A percentile compares a stretch with the other conserved stretches of the same genome.
These are phyloP conservation scores for Patella caerulea DNA, from an alignment of 2,888 invertebrate genomes.

Conservation along the genomic window DNA sequence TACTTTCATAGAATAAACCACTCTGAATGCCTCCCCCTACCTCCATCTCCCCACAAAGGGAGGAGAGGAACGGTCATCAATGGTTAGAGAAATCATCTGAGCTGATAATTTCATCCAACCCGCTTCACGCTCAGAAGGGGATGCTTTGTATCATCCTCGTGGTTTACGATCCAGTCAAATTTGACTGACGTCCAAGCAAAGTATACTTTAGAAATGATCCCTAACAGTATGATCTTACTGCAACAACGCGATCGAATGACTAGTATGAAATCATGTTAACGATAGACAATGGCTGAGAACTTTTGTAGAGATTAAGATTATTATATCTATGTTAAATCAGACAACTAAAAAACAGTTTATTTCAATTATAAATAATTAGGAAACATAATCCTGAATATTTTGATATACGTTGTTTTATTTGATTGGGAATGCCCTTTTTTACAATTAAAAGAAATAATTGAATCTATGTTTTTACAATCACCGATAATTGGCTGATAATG, in stretches of 20 bases:
- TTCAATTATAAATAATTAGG: too few relatives aligned
- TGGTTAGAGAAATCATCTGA: constrained; percentile 31
- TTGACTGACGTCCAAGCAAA: constrained; percentile 54
- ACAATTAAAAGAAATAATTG: too few relatives aligned
- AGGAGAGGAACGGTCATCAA: constrained; percentile 55
- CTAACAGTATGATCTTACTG: constrained; percentile 53
- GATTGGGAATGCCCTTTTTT: too few relatives aligned
- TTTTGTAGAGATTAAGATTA: too few relatives aligned
- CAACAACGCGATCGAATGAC: not conserved
- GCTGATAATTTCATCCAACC: constrained; percentile 31
- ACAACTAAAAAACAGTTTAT: too few relatives aligned
- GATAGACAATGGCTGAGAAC: too few relatives aligned
- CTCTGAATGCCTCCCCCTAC: constrained; percentile 45
- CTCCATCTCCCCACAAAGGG: constrained; percentile 42
- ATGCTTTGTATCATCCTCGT: constrained; percentile 49
- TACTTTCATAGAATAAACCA: constrained; percentile 31
- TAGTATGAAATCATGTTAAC: too few relatives aligned
- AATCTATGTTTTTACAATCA: too few relatives aligned
- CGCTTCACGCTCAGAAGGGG: constrained; percentile 56
- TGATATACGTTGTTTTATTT: too few relatives aligned
- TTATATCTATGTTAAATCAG: too few relatives aligned
- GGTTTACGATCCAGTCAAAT: constrained; percentile 49
- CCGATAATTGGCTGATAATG: too few relatives aligned
- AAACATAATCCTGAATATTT: too few relatives aligned
- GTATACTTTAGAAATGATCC: constrained; percentile 59